Conservation (phyloP, 2,797 vertebrate genomes). For the Sciurus carolinensis region DNA sequence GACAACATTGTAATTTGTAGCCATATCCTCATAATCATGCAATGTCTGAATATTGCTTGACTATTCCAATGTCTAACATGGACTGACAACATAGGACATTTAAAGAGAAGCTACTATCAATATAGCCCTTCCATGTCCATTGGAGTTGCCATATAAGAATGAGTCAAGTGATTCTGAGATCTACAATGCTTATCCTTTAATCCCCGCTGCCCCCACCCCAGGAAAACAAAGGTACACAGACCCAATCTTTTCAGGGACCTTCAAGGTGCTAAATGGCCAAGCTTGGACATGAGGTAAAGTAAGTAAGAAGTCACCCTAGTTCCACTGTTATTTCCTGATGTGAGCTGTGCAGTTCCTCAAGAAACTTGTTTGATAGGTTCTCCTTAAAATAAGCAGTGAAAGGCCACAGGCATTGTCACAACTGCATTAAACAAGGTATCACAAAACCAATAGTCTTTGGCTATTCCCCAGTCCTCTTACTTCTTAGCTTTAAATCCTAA, state of each 20-base stretch:
- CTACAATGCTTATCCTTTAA: not conserved
- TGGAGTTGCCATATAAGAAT: conserved; percentile 69
- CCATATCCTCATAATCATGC: conserved; percentile 24
- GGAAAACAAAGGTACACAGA: conserved; percentile 48
- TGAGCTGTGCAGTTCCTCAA: conserved; percentile 45
- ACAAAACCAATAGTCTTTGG: conserved; percentile 23
- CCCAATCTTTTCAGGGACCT: conserved; percentile 38
- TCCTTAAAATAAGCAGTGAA: not conserved
- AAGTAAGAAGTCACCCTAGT: conserved; percentile 19
- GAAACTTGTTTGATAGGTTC: conserved; percentile 59
- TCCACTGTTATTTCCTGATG: conserved; percentile 17
- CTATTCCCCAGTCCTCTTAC: conserved; percentile 53
- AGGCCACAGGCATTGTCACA: not conserved
- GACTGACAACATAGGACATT: conserved; percentile 14
- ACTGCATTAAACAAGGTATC: conserved; percentile 23
- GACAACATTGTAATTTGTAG: conserved; percentile 25
- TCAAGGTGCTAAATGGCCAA: conserved; percentile 64
- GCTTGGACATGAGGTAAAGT: conserved; percentile 65
- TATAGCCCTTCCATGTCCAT: conserved; percentile 43
- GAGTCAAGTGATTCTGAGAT: conserved; percentile 66
- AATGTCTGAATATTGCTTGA: conserved; percentile 77
- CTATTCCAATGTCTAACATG: conserved; percentile 55
- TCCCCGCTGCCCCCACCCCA: not conserved
- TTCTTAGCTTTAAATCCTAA: conserved; percentile 66
- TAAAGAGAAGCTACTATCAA: conserved; percentile 67